A percentile compares a stretch with the other conserved stretches of the same genome.
These are phyloP conservation scores for Cairina moschata DNA, from an alignment of 2,113 vertebrate genomes.

Conservation along the genomic window DNA sequence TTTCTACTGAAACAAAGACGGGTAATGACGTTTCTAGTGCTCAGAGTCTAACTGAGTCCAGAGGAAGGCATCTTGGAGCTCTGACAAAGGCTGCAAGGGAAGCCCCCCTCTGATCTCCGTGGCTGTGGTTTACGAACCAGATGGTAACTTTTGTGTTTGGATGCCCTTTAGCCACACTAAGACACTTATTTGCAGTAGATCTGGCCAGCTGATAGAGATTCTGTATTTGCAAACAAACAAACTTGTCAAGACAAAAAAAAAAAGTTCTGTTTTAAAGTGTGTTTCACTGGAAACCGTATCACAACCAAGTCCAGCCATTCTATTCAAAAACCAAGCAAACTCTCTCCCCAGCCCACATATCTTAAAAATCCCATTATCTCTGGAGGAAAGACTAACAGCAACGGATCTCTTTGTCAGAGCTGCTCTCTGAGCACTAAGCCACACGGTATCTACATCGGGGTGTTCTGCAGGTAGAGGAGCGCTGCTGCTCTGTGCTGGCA, in stretches of 20 bases:
- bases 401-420: background rate
- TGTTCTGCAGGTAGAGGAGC: background rate
- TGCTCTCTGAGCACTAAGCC: background rate
- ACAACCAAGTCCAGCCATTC: conserved; percentile 5
- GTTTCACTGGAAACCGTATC: conserved; percentile 3
- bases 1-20: background rate
- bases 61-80: background rate
- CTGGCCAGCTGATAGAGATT: conserved; percentile 62
- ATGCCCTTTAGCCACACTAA: conserved; percentile 64
- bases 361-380: conserved; percentile 41
- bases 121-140: conserved; percentile 70
- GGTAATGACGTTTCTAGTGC: background rate
- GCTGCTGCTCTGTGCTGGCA: background rate
- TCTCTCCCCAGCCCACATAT: background rate
- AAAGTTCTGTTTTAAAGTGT: background rate
- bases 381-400: background rate
- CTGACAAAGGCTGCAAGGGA: background rate
- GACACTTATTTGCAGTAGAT: conserved; percentile 67
- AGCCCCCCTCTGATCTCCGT: conserved; percentile 5
- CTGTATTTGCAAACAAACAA: conserved; percentile 38
- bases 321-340: conserved; percentile 22
- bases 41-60: background rate
- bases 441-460: fast-evolving
- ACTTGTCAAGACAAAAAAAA: background rate
- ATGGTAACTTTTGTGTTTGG: conserved; percentile 41